These are phyloP conservation scores for Orchesella cincta DNA, from an alignment of 1,140 invertebrate species.

Conservation along the genomic window DNA sequence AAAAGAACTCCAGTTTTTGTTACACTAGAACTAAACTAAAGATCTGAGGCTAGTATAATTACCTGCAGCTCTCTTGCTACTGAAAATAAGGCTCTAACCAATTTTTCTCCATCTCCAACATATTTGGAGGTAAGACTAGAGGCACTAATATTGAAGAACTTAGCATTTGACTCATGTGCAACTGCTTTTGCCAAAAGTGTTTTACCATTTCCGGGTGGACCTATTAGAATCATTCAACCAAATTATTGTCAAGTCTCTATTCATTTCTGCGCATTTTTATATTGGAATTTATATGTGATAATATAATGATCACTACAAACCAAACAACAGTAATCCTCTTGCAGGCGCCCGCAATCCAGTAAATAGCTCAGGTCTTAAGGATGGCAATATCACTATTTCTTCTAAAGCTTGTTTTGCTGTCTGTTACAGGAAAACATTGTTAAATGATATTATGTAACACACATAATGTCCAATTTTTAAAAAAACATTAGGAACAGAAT, in stretches of 20 bases:
- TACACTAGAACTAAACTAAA: neutral
- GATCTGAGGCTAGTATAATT: too few relatives aligned
- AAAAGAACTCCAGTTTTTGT: neutral
- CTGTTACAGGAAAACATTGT: slow-evolving; percentile 57
- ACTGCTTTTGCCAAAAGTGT: slow-evolving; percentile 87
- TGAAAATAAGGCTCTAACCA: slow-evolving; percentile 91
- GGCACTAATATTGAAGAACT: slow-evolving; percentile 96
- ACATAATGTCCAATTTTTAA: too few relatives aligned
- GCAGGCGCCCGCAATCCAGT: slow-evolving; percentile 88
- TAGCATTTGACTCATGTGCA: slow-evolving; percentile 84
- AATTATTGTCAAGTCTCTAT: too few relatives aligned
- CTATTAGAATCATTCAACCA: slow-evolving; percentile 79
- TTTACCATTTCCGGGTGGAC: slow-evolving; percentile 67
- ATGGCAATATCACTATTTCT: slow-evolving; percentile 95
- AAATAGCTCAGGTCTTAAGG: slow-evolving; percentile 91
- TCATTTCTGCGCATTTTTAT: too few relatives aligned
- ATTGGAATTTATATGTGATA: too few relatives aligned
- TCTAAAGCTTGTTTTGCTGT: slow-evolving; percentile 92
- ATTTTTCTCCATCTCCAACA: slow-evolving; percentile 96
- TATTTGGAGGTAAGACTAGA: slow-evolving; percentile 98
- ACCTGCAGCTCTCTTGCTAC: slow-evolving; percentile 87
- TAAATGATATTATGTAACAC: neutral
- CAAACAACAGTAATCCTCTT: slow-evolving; percentile 73
- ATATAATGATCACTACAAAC: too few relatives aligned
- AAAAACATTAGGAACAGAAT: slow-evolving; percentile 26